Percentiles rank a stretch among this genome's conserved stretches.
These are phyloP conservation scores for Drosophila longiperda DNA, from an alignment of 2,888 invertebrate species.

Conservation along the genomic window DNA sequence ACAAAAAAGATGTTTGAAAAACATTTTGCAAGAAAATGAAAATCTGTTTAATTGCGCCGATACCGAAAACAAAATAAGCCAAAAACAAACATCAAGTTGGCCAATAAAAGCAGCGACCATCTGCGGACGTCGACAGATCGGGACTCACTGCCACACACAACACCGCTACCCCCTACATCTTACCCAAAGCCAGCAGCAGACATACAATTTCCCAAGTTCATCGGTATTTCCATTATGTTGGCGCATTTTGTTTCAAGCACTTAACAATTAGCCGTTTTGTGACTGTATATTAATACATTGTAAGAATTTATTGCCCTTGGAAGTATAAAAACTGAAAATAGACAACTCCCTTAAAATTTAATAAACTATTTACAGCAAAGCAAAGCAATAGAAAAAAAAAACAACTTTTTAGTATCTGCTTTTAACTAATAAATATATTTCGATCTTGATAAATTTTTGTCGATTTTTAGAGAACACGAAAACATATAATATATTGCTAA, in stretches of 20 bases:
- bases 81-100: conserved; percentile 36
- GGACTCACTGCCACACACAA: conserved; percentile 5
- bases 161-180: not conserved
- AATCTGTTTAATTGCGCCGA: conserved; percentile 67
- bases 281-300: conserved; percentile 22
- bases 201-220: conserved; percentile 48
- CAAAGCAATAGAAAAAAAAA: not conserved
- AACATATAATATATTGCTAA: not conserved
- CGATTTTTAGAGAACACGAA: not conserved
- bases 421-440: not conserved
- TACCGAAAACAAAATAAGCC: conserved; percentile 23
- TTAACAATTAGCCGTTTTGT: conserved; percentile 39
- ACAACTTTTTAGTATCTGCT: not conserved
- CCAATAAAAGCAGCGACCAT: conserved; percentile 69
- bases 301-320: not conserved
- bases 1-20: conserved; percentile 34
- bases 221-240: conserved; percentile 44
- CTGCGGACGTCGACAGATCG: conserved; percentile 26
- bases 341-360: not conserved
- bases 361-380: not conserved
- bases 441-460: not conserved
- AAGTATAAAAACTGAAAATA: not conserved
- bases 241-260: conserved; percentile 20
- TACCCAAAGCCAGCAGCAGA: conserved; percentile 8
- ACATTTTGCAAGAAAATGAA: conserved; percentile 38